These are phyloP conservation scores for Notothenia rossii DNA, from an alignment of 2,113 vertebrate genomes.

Conservation along the genomic window DNA sequence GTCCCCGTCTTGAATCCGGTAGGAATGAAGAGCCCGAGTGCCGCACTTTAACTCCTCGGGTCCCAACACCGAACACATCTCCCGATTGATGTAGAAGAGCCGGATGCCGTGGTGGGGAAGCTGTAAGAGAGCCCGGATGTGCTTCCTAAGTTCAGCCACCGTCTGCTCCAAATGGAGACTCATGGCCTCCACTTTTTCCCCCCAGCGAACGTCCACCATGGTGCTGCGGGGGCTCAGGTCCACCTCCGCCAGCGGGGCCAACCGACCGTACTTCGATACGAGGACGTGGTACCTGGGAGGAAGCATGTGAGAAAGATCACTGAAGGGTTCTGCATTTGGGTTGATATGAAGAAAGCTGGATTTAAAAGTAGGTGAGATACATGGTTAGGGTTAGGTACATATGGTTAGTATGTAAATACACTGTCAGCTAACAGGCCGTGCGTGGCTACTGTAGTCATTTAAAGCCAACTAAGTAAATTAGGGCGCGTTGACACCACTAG, in stretches of 20 bases:
- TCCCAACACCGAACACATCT: conserved; percentile 86
- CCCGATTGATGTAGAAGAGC: conserved; percentile 92
- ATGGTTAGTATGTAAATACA: no score
- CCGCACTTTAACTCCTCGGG: conserved; percentile 95
- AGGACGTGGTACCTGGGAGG: conserved; percentile 90
- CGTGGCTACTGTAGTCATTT: no score
- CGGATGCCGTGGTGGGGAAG: conserved; percentile 90
- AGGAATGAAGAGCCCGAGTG: conserved; percentile 92
- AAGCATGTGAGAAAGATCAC: background rate
- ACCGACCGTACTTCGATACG: conserved; percentile 92
- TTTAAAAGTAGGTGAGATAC: background rate
- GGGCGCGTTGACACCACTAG: no score
- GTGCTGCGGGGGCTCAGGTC: conserved; percentile 91
- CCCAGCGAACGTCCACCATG: conserved; percentile 92
- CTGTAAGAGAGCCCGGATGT: conserved; percentile 89
- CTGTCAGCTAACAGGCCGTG: no score
- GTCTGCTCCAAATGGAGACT: conserved; percentile 94
- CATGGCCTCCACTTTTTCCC: conserved; percentile 89
- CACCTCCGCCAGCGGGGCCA: conserved; percentile 94
- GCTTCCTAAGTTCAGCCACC: conserved; percentile 94
- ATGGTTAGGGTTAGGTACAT: no score
- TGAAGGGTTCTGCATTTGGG: background rate
- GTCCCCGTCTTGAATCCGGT: conserved; percentile 94
- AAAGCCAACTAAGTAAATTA: no score
- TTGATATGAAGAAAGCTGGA: background rate